Conservation (phyloP, 2,888 invertebrate species). For the Dusona sp. region DNA sequence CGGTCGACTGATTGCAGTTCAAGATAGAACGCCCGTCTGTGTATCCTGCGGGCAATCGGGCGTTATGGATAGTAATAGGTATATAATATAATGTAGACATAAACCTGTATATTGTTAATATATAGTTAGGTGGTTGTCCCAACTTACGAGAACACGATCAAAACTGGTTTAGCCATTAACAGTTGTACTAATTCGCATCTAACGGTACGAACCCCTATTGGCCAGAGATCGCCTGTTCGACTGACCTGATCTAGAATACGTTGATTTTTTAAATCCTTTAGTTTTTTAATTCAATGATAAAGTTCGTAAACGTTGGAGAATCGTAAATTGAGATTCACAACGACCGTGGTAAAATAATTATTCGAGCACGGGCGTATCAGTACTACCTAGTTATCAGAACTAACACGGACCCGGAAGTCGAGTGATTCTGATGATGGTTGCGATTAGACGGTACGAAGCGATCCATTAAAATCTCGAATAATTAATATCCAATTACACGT, state of each 20-base stretch:
- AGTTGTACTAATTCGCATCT: constrained; percentile 48
- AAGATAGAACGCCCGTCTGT: background rate
- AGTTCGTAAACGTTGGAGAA: constrained; percentile 14
- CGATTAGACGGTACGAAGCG: constrained; percentile 19
- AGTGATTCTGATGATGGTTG: constrained; percentile 39
- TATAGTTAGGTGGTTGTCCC: background rate
- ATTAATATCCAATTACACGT: constrained; percentile 45
- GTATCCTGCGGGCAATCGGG: background rate
- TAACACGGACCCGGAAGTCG: constrained; percentile 43
- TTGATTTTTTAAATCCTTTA: constrained; percentile 13
- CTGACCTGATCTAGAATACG: constrained; percentile 50
- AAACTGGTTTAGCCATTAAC: constrained; percentile 59
- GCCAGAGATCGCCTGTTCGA: constrained; percentile 25
- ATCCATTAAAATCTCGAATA: constrained; percentile 47
- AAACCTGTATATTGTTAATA: background rate
- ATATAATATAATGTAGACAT: background rate
- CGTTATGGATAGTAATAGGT: background rate
- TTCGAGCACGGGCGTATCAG: constrained; percentile 13
- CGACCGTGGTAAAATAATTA: constrained; percentile 20
- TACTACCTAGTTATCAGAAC: constrained; percentile 15
- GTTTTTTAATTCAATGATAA: constrained; percentile 32
- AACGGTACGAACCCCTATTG: constrained; percentile 38
- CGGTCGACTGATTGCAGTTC: background rate
- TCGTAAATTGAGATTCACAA: background rate
- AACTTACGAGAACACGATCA: constrained; percentile 4